Conservation (phyloP, 2,888 invertebrate genomes). For the Tenthredo scrophulariae region DNA sequence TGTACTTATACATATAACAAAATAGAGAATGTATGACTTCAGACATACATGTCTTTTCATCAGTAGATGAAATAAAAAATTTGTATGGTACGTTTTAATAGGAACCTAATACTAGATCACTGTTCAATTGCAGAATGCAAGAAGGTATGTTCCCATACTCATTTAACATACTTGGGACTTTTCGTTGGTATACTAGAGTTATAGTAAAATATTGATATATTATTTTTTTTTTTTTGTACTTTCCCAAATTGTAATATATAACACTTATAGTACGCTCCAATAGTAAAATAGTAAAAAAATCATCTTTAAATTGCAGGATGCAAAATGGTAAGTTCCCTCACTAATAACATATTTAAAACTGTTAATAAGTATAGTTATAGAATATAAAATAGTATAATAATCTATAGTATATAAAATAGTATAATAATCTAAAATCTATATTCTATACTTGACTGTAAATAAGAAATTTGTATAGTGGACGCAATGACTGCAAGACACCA, state of each 20-base stretch:
- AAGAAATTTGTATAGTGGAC: background rate
- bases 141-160: no score
- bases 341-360: background rate
- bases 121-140: no score
- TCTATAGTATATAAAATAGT: background rate
- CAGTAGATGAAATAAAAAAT: background rate
- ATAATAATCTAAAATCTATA: background rate
- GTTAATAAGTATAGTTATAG: background rate
- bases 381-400: no score
- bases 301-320: background rate
- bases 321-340: background rate
- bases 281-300: background rate
- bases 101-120: no score
- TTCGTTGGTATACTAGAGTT: no score
- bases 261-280: background rate
- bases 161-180: no score
- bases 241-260: background rate
- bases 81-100: background rate
- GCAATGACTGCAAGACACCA: background rate
- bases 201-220: background rate
- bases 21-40: background rate
- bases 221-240: background rate
- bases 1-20: background rate
- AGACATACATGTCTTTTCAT: background rate
- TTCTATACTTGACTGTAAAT: background rate